phyloP scores from a whole-genome alignment of 2,888 invertebrate species.

The Rhopalosiphum nymphaeae region DNA sequence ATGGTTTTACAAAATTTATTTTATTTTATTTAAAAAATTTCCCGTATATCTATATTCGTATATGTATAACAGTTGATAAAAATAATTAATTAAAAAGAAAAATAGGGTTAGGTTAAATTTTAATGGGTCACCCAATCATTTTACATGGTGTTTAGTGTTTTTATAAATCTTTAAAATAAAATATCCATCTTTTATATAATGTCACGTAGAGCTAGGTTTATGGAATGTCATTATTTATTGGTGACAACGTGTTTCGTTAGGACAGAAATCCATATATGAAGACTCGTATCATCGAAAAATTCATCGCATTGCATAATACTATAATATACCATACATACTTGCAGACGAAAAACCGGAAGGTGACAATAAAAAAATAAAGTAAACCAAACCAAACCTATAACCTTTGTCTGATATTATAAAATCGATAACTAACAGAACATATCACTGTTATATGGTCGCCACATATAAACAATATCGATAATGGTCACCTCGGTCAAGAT shows the following conservation, averaged over 20 bases:
- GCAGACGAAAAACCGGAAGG: fast-evolving
- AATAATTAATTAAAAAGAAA: background rate
- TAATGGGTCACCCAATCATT: background rate
- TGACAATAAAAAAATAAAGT: background rate
- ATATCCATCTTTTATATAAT: background rate
- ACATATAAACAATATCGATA: background rate
- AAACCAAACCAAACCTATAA: background rate
- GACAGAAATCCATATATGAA: background rate
- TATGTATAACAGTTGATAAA: background rate
- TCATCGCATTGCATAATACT: background rate
- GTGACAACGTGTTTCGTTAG: background rate
- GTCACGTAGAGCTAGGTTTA: background rate
- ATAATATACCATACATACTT: background rate
- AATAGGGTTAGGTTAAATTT: background rate
- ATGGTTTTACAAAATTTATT: background rate
- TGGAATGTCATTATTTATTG: background rate
- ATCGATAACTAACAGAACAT: background rate
- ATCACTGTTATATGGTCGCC: background rate
- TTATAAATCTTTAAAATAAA: background rate
- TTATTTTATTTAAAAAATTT: too few species aligned
- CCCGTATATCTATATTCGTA: background rate
- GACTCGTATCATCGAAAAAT: background rate
- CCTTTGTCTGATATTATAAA: background rate
- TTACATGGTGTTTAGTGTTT: background rate
- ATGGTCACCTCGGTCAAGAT: background rate